These are phyloP conservation scores for Pollimyrus isidori DNA, from an alignment of 2,113 vertebrate genomes.

Conservation along the genomic window DNA sequence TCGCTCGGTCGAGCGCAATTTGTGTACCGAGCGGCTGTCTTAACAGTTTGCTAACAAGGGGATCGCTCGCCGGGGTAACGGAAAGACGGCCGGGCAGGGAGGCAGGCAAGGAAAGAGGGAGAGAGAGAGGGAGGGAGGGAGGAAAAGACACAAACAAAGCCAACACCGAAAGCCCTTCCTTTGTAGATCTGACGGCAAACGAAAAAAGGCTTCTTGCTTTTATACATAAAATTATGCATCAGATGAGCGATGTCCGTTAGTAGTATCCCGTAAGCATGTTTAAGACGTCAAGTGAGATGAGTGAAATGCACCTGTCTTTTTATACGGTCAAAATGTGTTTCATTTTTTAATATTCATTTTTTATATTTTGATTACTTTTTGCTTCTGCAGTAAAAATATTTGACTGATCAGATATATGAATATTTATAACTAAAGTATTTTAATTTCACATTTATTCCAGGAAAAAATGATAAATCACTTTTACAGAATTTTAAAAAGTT, in stretches of 20 bases:
- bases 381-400: not conserved
- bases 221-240: not conserved
- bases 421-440: not conserved
- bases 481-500: not conserved
- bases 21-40: constrained; percentile 66
- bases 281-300: not conserved
- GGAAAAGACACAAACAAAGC: not conserved
- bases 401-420: not conserved
- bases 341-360: not conserved
- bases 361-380: not conserved
- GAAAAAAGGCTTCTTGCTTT: not conserved
- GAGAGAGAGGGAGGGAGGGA: constrained; percentile 27
- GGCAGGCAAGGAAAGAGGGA: constrained; percentile 46
- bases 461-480: not conserved
- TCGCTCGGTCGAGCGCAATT: constrained; percentile 73
- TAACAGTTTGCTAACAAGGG: constrained; percentile 70
- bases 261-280: not conserved
- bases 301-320: not conserved
- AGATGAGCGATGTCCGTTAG: not conserved
- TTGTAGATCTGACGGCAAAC: not conserved
- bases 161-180: not conserved
- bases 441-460: not conserved
- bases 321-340: not conserved
- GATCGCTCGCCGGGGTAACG: constrained; percentile 66
- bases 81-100: constrained; percentile 40